phyloP scores from a whole-genome alignment of 2,888 invertebrate genomes.

The Lycophotia porphyrea region DNA sequence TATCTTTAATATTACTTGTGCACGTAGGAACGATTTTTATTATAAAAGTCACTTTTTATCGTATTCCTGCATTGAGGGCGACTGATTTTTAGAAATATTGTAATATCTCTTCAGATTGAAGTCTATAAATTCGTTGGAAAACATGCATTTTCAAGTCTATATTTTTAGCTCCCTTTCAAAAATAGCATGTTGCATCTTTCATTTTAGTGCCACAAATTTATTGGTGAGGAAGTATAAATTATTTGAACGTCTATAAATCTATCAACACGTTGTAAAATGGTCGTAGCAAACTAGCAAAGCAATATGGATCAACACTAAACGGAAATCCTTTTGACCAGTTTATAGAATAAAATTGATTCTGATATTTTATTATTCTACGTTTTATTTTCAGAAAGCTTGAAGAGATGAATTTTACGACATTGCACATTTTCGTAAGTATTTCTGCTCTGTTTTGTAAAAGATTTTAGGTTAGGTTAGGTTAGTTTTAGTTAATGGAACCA shows the following conservation, averaged over 20 bases:
- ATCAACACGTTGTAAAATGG: constrained; percentile 50
- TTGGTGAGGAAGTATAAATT: constrained; percentile 47
- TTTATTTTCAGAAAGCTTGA: constrained; percentile 18
- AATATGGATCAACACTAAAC: constrained; percentile 33
- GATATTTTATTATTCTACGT: constrained; percentile 15
- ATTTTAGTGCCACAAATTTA: constrained; percentile 36
- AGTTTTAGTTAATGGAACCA: too few relatives aligned
- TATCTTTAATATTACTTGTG: constrained; percentile 13
- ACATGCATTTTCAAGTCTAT: background rate
- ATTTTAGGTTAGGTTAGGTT: too few relatives aligned
- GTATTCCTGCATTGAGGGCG: background rate
- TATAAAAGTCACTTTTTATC: background rate
- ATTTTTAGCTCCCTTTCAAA: constrained; percentile 21
- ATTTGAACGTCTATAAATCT: constrained; percentile 55
- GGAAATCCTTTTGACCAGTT: constrained; percentile 39
- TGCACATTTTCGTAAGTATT: background rate
- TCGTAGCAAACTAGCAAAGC: constrained; percentile 34
- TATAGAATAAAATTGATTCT: constrained; percentile 23
- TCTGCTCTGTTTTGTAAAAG: background rate
- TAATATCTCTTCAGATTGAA: too few relatives aligned
- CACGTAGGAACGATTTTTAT: background rate
- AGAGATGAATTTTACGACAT: background rate
- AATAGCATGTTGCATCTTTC: constrained; percentile 12
- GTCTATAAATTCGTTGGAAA: background rate
- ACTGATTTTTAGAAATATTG: background rate